Evolutionary conservation across 2,888 invertebrate genomes (phyloP).

Genomic region (Ischnura elegans): DNA sequence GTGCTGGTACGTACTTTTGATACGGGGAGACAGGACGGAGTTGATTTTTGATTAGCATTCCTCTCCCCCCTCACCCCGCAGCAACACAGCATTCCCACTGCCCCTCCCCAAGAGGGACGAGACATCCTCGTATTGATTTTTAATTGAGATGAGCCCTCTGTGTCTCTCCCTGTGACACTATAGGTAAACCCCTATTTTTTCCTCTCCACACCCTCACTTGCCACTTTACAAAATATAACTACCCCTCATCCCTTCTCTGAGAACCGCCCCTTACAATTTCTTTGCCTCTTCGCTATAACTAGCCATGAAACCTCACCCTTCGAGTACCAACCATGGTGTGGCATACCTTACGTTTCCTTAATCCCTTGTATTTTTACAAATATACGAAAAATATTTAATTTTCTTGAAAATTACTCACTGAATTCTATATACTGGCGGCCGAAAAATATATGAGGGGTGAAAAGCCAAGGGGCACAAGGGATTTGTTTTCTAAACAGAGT

Average conservation of each 20-base stretch:
- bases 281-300: not conserved
- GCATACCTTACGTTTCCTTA: not conserved
- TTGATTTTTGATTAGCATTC: conserved; percentile 63
- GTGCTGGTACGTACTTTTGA: not conserved
- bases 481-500: no score
- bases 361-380: no score
- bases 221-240: not conserved
- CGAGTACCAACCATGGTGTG: not conserved
- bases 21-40: conserved; percentile 49
- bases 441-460: no score
- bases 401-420: no score
- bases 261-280: not conserved
- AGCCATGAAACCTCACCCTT: conserved; percentile 15
- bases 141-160: conserved; percentile 56
- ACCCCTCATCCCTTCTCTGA: not conserved
- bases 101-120: conserved; percentile 44
- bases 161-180: not conserved
- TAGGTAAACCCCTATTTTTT: conserved; percentile 10
- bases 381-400: no score
- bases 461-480: no score
- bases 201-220: not conserved
- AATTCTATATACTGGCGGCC: no score
- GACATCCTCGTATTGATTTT: conserved; percentile 61
- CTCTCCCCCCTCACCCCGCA: not conserved
- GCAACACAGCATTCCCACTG: not conserved